Conservation (phyloP, 2,113 vertebrate species). For the Osmerus eperlanus region DNA sequence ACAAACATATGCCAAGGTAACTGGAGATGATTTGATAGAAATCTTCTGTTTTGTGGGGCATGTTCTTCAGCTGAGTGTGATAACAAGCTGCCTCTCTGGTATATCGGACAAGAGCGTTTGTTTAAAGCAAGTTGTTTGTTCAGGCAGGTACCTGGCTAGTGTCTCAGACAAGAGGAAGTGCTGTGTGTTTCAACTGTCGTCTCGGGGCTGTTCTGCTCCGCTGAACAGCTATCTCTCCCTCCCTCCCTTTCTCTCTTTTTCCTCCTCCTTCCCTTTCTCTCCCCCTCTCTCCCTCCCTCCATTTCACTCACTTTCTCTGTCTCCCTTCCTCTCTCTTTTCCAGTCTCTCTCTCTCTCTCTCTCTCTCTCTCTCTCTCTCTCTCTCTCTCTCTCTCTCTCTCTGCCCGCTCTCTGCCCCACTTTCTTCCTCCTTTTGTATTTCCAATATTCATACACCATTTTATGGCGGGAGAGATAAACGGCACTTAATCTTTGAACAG, state of each 20-base stretch:
- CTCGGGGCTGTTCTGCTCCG: constrained; percentile 49
- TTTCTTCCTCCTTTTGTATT: constrained; percentile 49
- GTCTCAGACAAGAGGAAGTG: constrained; percentile 29
- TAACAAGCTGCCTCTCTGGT: constrained; percentile 57
- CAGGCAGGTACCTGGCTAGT: constrained; percentile 52
- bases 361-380: too few relatives aligned
- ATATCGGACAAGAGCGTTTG: constrained; percentile 57
- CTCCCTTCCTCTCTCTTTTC: too few relatives aligned
- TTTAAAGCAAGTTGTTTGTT: constrained; percentile 65
- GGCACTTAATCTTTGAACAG: constrained; percentile 4
- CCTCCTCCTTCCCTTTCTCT: constrained; percentile 41
- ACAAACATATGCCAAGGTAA: constrained; percentile 45
- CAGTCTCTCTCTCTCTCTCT: too few relatives aligned
- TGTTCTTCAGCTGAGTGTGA: constrained; percentile 42
- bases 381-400: constrained; percentile 24
- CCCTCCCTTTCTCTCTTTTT: constrained; percentile 48
- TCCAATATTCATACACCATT: constrained; percentile 57
- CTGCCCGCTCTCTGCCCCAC: constrained; percentile 50
- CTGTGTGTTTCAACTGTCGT: constrained; percentile 46
- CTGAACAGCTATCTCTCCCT: constrained; percentile 30
- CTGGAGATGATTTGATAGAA: constrained; percentile 40
- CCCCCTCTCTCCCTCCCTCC: constrained; percentile 55
- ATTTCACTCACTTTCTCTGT: not conserved
- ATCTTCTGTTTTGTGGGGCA: constrained; percentile 32
- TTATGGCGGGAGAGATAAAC: constrained; percentile 31